Evolutionary conservation across 1,140 invertebrate genomes (phyloP), one percentile per base, ranked within the genome.

Genomic region (Ceratosolen solmsi): DNA sequence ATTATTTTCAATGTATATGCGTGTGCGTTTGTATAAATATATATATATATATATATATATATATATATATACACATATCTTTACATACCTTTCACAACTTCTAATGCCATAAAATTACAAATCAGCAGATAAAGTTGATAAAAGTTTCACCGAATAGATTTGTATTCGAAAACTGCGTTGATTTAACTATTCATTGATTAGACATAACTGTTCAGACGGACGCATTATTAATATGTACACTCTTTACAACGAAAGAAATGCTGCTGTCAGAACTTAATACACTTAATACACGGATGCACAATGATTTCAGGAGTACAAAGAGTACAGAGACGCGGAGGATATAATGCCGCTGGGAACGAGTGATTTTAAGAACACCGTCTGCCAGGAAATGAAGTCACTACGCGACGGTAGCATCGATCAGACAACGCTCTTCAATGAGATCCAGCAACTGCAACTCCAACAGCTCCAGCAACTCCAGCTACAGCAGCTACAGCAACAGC

Each of bases 291-390:
- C 51, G 68, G 25, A 38, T 60, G 84, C 38, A 60, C 87, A 86
- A 92, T 88, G 87, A 86, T 90, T 89, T 80, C 92, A 97, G 95
- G 96, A 96, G 85, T 97, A 96, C 92, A 96, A 96, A 93, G 96
- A 97, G 86, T 96, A 95, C 92, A 95, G 95, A 86, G 96, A 97
- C 90, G 95, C 96, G 20, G 96, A 97, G 92, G 95, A 95, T 88
- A 93, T 96, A 84, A 96, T 97, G 94, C 95, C 96, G 54, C 93
- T 96, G 86, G 92, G 95, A 65, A 96, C 96, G 58, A 96, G 95
- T 84, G 96, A 97, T 88, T 94, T 90, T 92, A 94, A 83, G 94
- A 95, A 87, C 94, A 95, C 56, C 93, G 83, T 96, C 78, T 96
- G 95, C 88, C 94, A 96, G 86, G 96, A 97, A 90, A 93, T 97